Conservation (phyloP, 2,888 invertebrate species). For the Acrobasis suavella region DNA sequence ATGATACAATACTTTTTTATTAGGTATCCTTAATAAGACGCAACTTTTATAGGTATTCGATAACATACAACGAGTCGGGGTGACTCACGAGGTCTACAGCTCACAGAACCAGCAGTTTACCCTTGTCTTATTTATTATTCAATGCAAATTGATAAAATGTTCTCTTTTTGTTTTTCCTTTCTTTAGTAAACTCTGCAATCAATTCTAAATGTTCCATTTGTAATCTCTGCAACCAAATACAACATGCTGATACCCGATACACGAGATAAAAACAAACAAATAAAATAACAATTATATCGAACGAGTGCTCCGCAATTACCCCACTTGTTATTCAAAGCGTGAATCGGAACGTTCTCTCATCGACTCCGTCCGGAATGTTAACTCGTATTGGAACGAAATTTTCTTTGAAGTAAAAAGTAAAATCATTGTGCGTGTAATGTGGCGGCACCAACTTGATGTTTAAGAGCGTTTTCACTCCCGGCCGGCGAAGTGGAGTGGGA, state of each 20-base stretch:
- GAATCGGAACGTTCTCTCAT: not conserved
- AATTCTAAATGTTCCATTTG: not conserved
- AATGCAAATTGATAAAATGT: no score
- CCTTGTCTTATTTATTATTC: no score
- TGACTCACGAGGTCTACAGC: no score
- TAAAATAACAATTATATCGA: not conserved
- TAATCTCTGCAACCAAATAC: not conserved
- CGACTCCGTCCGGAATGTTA: not conserved
- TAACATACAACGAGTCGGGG: no score
- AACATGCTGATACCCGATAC: not conserved
- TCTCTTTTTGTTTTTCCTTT: no score
- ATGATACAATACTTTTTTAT: no score
- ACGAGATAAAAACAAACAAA: not conserved
- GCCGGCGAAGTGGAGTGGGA: not conserved
- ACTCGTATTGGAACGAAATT: slow-evolving; percentile 4
- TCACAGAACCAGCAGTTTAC: no score
- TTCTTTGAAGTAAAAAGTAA: slow-evolving; percentile 1
- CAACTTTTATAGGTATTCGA: no score
- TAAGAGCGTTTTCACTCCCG: slow-evolving; percentile 6
- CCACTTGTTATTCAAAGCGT: slow-evolving; percentile 1
- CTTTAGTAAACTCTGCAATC: not conserved
- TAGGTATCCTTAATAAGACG: no score
- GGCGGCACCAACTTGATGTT: slow-evolving; percentile 5
- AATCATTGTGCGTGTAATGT: slow-evolving; percentile 11
- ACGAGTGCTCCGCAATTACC: not conserved